Evolutionary conservation across 1,140 invertebrate species (phyloP), one percentile per base, ranked within the genome.

Genomic region (Cydia splendana): DNA sequence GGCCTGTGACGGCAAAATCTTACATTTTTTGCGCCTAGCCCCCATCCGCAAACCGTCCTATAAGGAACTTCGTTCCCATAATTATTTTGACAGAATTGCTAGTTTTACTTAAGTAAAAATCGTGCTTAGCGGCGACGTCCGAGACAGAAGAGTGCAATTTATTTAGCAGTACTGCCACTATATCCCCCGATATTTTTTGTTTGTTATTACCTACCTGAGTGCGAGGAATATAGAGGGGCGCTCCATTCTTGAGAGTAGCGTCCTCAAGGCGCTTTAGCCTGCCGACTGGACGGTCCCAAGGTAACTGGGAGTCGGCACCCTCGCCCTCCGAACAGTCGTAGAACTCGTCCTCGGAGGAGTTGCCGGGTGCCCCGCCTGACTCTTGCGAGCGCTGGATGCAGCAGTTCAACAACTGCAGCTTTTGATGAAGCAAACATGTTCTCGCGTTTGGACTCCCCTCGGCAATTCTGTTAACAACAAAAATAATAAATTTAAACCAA

Each of bases 321-420:
- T 94, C 94, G 20, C 95, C 94, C 38, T 96, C 96, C 45, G 94
- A 93, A 82, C 97, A 98, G 87, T 98, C 98, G 88, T 96, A 98
- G 90, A 98, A 98, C 91, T 98, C 97, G 15, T 97, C 97, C 74
- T 96, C 95, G 1, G 95, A 95, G 24, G 95, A 95, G 75, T 95
- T 94, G 2, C 90, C 90, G 3, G 85, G 88, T 12, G 86, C 82
- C 13, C 76, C 82, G 38, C 83, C 82, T 5, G 20, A 20, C 12
- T 87, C 85, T 15, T 81, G 67, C 7, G 88, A 85, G 77, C 97
- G 95, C 76, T 96, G 95, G 79, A 99, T 98, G 90, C 99, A 99
- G 88, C 98, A 98, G 89, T 99, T 99, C 9, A 99, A 93, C 96
- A 99, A 98, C 95, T 99, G 95, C 20, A 99, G 94, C 87, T 99